phyloP scores from a whole-genome alignment of 2,113 vertebrate genomes.

The Eurystomus gularis region DNA sequence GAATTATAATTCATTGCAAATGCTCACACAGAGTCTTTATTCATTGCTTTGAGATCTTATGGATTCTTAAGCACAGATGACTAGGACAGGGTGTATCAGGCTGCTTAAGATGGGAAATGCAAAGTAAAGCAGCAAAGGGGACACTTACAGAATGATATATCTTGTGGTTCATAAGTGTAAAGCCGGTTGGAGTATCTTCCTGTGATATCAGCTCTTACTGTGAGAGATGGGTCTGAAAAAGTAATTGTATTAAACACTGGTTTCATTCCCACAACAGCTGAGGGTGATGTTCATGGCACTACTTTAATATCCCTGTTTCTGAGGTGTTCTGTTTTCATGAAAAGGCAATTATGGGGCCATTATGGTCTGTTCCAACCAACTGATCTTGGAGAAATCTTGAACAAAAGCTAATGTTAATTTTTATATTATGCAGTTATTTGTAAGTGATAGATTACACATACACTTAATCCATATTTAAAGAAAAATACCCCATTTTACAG shows the following conservation, averaged over 20 bases:
- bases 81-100: not conserved
- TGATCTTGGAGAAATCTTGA: not conserved
- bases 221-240: slow-evolving; percentile 89
- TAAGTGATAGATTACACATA: not conserved
- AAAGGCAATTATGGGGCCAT: fast-evolving
- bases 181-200: slow-evolving; percentile 88
- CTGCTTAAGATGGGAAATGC: not conserved
- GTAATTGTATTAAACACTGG: not conserved
- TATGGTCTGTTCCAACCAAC: not conserved
- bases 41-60: not conserved
- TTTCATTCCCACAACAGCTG: not conserved
- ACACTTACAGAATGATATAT: slow-evolving; percentile 83
- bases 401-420: not conserved
- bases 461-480: not conserved
- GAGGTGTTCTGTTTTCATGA: not conserved
- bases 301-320: not conserved
- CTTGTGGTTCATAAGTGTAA: slow-evolving; percentile 87
- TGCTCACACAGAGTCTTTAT: not conserved
- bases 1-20: not conserved
- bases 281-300: fast-evolving
- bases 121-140: not conserved
- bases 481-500: not conserved
- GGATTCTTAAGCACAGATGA: not conserved
- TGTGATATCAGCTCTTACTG: slow-evolving; percentile 88
- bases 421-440: not conserved